phyloP scores from a whole-genome alignment of 2,113 vertebrate genomes.

The Pterophyllum scalare region DNA sequence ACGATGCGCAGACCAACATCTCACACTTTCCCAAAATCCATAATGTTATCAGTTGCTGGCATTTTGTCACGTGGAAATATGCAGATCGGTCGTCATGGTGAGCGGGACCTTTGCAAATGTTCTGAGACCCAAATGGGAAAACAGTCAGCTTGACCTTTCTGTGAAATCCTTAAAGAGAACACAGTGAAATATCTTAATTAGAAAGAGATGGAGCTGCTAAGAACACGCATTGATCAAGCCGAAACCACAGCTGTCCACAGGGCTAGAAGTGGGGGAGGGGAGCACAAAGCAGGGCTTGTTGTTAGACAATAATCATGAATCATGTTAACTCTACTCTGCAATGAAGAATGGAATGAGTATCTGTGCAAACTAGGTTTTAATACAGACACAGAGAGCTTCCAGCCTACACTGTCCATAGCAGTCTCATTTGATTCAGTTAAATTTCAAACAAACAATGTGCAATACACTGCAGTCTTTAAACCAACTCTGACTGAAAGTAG shows the following conservation, averaged over 20 bases:
- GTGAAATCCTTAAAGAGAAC: constrained; percentile 49
- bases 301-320: constrained; percentile 43
- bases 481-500: background rate
- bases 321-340: constrained; percentile 11
- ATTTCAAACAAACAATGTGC: background rate
- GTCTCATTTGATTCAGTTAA: background rate
- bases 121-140: constrained; percentile 25
- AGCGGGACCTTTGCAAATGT: constrained; percentile 45
- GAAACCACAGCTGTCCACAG: constrained; percentile 29
- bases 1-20: background rate
- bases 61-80: constrained; percentile 10
- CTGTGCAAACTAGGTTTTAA: constrained; percentile 33
- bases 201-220: constrained; percentile 59
- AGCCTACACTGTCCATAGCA: background rate
- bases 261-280: background rate
- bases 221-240: constrained; percentile 63
- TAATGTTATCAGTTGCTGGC: constrained; percentile 36
- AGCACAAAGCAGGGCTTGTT: constrained; percentile 16
- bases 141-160: constrained; percentile 65
- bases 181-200: constrained; percentile 69
- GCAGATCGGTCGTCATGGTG: background rate
- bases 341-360: constrained; percentile 21
- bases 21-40: constrained; percentile 34
- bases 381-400: constrained; percentile 8
- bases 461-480: background rate